Percentiles rank a stretch among this genome's conserved stretches.
phyloP scores from a whole-genome alignment of 2,113 vertebrate genomes.

The Brienomyrus longianalis region DNA sequence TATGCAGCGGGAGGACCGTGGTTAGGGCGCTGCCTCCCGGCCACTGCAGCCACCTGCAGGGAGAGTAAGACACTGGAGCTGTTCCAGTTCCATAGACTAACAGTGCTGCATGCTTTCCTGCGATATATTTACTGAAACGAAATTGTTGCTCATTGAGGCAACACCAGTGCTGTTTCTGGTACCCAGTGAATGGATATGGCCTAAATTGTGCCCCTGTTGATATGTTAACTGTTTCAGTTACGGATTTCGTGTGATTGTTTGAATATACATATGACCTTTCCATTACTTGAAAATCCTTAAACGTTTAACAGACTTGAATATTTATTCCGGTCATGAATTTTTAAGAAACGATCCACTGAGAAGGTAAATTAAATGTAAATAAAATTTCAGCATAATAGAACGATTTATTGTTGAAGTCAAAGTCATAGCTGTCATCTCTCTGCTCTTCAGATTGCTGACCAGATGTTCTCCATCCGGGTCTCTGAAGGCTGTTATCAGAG shows the following conservation, averaged over 20 bases:
- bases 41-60: conserved; percentile 42
- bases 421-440: background rate
- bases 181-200: background rate
- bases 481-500: conserved; percentile 52
- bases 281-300: background rate
- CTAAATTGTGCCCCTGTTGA: background rate
- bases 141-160: background rate
- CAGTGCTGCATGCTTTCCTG: background rate
- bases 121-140: background rate
- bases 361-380: background rate
- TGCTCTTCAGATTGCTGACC: conserved; percentile 47
- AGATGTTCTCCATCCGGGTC: conserved; percentile 39
- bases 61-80: conserved; percentile 50
- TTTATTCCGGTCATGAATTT: background rate
- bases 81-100: background rate
- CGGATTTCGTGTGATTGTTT: background rate
- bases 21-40: conserved; percentile 42
- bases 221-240: background rate
- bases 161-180: background rate
- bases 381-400: background rate
- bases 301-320: background rate
- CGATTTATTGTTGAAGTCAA: background rate
- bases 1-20: conserved; percentile 33
- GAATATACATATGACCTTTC: background rate
- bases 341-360: background rate